phyloP scores from a whole-genome alignment of 1,140 invertebrate species.

The Drosophila varians region DNA sequence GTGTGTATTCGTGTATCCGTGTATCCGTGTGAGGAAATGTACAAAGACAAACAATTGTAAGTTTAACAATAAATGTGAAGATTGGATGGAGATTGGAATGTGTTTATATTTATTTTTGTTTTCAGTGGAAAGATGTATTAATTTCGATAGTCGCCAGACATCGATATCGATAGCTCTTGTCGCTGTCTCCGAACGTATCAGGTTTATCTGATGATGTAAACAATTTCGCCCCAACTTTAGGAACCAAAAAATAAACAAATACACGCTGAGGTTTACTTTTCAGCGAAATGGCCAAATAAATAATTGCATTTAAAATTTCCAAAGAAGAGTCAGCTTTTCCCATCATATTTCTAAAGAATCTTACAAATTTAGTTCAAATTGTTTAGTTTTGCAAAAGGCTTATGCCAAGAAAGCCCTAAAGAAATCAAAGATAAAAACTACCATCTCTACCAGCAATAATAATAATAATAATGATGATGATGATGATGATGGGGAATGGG shows the following conservation, averaged over 20 bases:
- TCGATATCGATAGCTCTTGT: conserved; percentile 33
- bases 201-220: conserved; percentile 42
- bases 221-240: conserved; percentile 4
- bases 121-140: conserved; percentile 21
- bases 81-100: conserved; percentile 29
- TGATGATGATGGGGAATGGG: no score
- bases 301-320: conserved; percentile 26
- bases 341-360: no score
- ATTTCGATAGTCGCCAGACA: conserved; percentile 22
- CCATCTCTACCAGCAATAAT: no score
- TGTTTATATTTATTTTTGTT: conserved; percentile 12
- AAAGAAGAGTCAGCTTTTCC: not conserved
- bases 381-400: no score
- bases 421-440: no score
- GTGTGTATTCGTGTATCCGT: not conserved
- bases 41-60: conserved; percentile 10
- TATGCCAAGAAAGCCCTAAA: no score
- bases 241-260: not conserved
- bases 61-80: no score
- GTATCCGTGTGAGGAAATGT: conserved; percentile 41
- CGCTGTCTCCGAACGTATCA: conserved; percentile 7
- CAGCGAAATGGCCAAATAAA: conserved; percentile 34
- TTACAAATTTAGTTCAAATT: no score
- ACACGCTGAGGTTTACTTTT: conserved; percentile 35
- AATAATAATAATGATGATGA: no score